These are phyloP conservation scores for Drosophila pandora DNA, from an alignment of 1,140 invertebrate genomes.

Conservation along the genomic window DNA sequence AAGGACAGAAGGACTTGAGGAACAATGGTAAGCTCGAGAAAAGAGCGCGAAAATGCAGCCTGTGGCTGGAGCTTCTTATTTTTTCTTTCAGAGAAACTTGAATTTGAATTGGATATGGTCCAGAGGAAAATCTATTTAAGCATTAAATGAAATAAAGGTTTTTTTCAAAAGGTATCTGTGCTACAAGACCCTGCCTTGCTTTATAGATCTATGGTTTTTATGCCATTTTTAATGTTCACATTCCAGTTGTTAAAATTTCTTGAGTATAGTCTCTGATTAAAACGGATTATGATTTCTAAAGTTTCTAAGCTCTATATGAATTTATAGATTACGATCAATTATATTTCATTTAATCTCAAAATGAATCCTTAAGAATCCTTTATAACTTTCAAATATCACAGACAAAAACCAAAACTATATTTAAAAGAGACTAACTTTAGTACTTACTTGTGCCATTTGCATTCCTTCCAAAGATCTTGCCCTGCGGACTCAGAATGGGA, in stretches of 20 bases:
- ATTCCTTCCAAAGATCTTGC: conserved; percentile 84
- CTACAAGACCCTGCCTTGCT: too few species aligned
- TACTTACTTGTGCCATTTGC: conserved; percentile 84
- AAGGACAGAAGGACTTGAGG: too few species aligned
- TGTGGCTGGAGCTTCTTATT: conserved; percentile 7
- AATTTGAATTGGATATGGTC: conserved; percentile 12
- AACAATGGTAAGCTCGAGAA: conserved; percentile 44
- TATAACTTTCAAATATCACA: background rate
- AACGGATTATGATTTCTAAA: too few species aligned
- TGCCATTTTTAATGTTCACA: too few species aligned
- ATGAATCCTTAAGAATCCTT: too few species aligned
- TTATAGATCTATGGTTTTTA: too few species aligned
- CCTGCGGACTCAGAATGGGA: conserved; percentile 81
- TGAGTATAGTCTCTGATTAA: too few species aligned
- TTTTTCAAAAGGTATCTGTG: too few species aligned
- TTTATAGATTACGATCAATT: too few species aligned
- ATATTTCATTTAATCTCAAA: too few species aligned
- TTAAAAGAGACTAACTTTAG: background rate
- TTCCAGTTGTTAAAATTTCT: too few species aligned
- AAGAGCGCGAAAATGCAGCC: conserved; percentile 58
- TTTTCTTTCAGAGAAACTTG: conserved; percentile 4
- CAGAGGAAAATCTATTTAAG: background rate
- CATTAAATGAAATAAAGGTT: background rate
- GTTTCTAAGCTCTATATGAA: too few species aligned
- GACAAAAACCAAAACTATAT: background rate